phyloP scores from a whole-genome alignment of 2,113 vertebrate genomes.

The Epinephelus moara region DNA sequence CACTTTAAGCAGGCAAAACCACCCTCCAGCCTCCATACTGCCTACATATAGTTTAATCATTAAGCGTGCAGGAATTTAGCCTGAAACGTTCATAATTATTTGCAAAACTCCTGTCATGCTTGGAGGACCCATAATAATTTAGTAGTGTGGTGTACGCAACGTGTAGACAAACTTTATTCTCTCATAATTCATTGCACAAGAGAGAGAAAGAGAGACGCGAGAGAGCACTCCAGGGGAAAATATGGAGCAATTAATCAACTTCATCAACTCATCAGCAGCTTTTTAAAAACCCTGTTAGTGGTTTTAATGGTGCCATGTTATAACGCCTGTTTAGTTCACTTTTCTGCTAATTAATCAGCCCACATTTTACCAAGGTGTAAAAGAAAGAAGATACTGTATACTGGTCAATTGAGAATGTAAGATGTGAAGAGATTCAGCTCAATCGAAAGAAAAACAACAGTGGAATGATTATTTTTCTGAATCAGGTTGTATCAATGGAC shows the following conservation, averaged over 20 bases:
- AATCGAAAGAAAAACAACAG: background rate
- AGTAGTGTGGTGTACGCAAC: slow-evolving; percentile 1
- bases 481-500: background rate
- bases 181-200: slow-evolving; percentile 37
- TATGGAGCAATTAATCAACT: slow-evolving; percentile 69
- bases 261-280: slow-evolving; percentile 67
- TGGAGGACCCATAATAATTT: slow-evolving; percentile 57
- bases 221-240: slow-evolving; percentile 40
- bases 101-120: slow-evolving; percentile 59
- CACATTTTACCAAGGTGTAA: slow-evolving; percentile 12
- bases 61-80: slow-evolving; percentile 42
- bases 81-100: slow-evolving; percentile 53
- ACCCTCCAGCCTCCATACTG: background rate
- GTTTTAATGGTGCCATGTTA: slow-evolving; percentile 34
- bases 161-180: slow-evolving; percentile 59
- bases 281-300: slow-evolving; percentile 52
- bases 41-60: slow-evolving; percentile 24
- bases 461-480: background rate
- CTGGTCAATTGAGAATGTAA: background rate
- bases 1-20: background rate
- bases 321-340: slow-evolving; percentile 31
- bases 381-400: background rate
- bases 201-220: background rate
- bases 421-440: background rate
- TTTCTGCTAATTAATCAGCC: slow-evolving; percentile 51